Base-by-base conservation (phyloP, 35 echinoderm and acorn worm species). In the Apostichopus californicus region DNA sequence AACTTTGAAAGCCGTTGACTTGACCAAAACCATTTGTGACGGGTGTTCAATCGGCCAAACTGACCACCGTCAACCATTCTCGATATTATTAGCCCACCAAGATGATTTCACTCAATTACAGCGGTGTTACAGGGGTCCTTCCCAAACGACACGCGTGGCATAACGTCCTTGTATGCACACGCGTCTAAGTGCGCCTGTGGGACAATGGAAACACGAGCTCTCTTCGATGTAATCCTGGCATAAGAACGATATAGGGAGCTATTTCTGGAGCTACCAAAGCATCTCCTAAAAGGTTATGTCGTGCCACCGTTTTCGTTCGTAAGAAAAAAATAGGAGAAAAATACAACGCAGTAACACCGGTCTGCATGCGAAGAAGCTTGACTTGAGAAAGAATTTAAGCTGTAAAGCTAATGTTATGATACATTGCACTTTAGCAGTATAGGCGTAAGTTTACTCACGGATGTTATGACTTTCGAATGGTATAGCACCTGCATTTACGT, bases 141-240 rank as follows among this genome's bases (percentile, higher is more conserved):
- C 81, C 9, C 15, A 56, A 24, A 17, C 81, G 81, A 85, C 81
- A 85, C 81, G 81, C 81, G 81, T 59, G 56, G 54, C 54, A 55
- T 85, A 85, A 58, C 57, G 81, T 85, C 81, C 81, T 85, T 18
- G 21, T 85, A 23, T 59, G 55, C 81, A 85, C 81, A 85, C 57
- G 81, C 81, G 55, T 20, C 81, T 22, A 59, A 83, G 53, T 57
- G 56, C 80, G 80, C 80, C 80, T 83, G 13, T 83, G 80, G 80
- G 53, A 83, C 80, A 83, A 83, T 83, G 80, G 80, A 57, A 83
- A 55, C 80, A 55, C 53, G 80, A 55, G 34, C 17, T 18, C 13
- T 54, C 15, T 13, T 57, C 6, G 80, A 56, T 83, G 56, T 83
- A 83, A 83, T 83, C 80, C 80, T 17, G 17, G 46, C 52, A 83